Evolutionary conservation across 2,888 invertebrate species (phyloP), one percentile per base, ranked within the genome.

Genomic region (Trisateles emortualis): DNA sequence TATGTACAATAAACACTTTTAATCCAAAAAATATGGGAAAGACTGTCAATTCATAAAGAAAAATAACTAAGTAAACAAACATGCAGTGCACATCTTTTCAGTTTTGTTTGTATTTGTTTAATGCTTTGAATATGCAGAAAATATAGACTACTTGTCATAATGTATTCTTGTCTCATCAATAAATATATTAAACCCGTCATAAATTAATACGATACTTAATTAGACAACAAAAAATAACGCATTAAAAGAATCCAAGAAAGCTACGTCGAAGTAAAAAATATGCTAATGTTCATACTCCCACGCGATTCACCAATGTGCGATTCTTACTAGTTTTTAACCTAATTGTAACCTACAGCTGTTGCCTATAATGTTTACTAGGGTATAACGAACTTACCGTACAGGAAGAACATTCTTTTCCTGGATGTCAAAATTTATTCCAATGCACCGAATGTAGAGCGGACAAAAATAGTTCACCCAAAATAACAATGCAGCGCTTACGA

Each of bases 391-490:
- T 86, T 71, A 90, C 88, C 85, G 79, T 81, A 76, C 83, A 88
- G 86, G 86, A 88, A 87, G 83, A 83, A 82, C 85, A 89, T 86
- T 79, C 81, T 89, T 86, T 89, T 88, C 83, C 87, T 87, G 87
- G 87, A 83, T 82, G 91, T 88, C 88, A 88, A 88, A 90, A 86
- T 87, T 74, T 87, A 87, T 86, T 88, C 79, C 86, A 86, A 84
- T 88, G 86, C 84, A 87, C 89, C 76, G 83, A 87, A 92, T 87
- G 85, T 91, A 86, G 92, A 89, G 87, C 88, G 84, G 91, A 88
- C 93, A 87, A 88, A 92, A 93, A 93, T 92, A 92, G 92, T 92
- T 81, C 84, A 87, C 90, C 87, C 79, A 87, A 90, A 92, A 89
- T 91, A 92, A 82, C 86, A 79, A 81, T 74, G 69, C 71, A 63